Percentiles rank a stretch among this genome's conserved stretches.
phyloP scores from a whole-genome alignment of 2,888 invertebrate genomes.

The Caenorhabditis virilis region DNA sequence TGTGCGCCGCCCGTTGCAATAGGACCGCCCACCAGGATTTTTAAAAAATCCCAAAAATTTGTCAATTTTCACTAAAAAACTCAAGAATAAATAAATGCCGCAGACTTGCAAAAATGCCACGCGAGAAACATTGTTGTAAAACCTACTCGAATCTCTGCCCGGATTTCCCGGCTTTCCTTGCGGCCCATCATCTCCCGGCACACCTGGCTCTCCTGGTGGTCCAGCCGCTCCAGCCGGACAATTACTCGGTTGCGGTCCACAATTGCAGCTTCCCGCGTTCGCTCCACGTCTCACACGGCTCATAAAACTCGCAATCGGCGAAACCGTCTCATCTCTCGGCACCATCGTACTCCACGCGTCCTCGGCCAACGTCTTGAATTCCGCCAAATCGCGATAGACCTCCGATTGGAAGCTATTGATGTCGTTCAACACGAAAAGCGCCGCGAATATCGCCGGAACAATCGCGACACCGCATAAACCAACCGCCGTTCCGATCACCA shows the following conservation, averaged over 20 bases:
- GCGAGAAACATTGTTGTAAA: too few relatives aligned
- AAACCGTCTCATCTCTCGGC: background rate
- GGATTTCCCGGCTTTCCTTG: slow-evolving; percentile 31
- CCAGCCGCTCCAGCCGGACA: slow-evolving; percentile 38
- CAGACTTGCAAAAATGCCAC: too few relatives aligned
- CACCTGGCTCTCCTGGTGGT: slow-evolving; percentile 30
- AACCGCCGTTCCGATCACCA: slow-evolving; percentile 28
- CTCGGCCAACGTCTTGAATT: slow-evolving; percentile 36
- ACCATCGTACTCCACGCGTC: slow-evolving; percentile 23
- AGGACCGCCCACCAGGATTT: too few relatives aligned
- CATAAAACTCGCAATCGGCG: too few relatives aligned
- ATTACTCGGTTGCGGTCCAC: slow-evolving; percentile 27
- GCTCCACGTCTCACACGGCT: slow-evolving; percentile 4
- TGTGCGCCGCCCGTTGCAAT: too few relatives aligned
- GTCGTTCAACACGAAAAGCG: slow-evolving; percentile 31
- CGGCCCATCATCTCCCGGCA: slow-evolving; percentile 31
- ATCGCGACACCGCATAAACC: slow-evolving; percentile 34
- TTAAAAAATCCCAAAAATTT: too few relatives aligned
- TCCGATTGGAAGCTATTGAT: slow-evolving; percentile 35
- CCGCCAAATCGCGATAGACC: slow-evolving; percentile 28
- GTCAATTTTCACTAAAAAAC: too few relatives aligned
- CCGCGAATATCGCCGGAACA: slow-evolving; percentile 29
- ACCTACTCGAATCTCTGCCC: too few relatives aligned
- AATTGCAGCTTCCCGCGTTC: slow-evolving; percentile 21
- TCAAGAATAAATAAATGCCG: too few relatives aligned